These are phyloP conservation scores for Esox niger DNA, from an alignment of 2,113 vertebrate species.

Conservation along the genomic window DNA sequence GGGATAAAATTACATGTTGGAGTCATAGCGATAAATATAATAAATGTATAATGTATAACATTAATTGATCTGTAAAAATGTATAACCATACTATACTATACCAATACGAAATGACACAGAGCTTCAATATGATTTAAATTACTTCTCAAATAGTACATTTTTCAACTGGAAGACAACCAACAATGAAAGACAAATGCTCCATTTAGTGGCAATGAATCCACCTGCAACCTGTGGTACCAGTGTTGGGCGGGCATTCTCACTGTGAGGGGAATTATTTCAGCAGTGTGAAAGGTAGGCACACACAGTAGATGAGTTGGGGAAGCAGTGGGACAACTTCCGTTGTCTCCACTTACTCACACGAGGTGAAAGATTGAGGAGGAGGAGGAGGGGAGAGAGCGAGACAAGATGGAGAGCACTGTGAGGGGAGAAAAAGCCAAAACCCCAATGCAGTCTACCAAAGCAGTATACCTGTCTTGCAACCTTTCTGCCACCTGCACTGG, in stretches of 20 bases:
- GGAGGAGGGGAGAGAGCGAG: slow-evolving; percentile 18
- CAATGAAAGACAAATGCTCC: slow-evolving; percentile 5
- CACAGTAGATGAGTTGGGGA: slow-evolving; percentile 18
- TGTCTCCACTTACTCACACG: slow-evolving; percentile 36
- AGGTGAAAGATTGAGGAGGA: slow-evolving; percentile 14
- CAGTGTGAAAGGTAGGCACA: not conserved
- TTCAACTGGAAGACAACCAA: not conserved
- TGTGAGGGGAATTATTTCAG: slow-evolving; percentile 23
- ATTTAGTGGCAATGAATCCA: slow-evolving; percentile 42
- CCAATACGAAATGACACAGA: no score
- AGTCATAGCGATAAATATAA: no score
- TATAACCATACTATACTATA: no score
- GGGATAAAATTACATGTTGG: no score
- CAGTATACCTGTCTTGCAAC: not conserved
- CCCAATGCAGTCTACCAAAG: not conserved
- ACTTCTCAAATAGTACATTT: slow-evolving; percentile 2
- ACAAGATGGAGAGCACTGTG: slow-evolving; percentile 30
- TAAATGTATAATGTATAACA: no score
- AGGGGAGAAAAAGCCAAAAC: not conserved
- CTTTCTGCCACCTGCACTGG: not conserved
- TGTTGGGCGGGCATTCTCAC: slow-evolving; percentile 1
- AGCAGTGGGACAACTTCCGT: slow-evolving; percentile 38
- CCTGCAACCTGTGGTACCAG: slow-evolving; percentile 22
- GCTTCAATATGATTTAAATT: not conserved
- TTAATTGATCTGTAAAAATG: no score